phyloP scores from a whole-genome alignment of 2,113 vertebrate genomes.

The Myiozetetes cayanensis region DNA sequence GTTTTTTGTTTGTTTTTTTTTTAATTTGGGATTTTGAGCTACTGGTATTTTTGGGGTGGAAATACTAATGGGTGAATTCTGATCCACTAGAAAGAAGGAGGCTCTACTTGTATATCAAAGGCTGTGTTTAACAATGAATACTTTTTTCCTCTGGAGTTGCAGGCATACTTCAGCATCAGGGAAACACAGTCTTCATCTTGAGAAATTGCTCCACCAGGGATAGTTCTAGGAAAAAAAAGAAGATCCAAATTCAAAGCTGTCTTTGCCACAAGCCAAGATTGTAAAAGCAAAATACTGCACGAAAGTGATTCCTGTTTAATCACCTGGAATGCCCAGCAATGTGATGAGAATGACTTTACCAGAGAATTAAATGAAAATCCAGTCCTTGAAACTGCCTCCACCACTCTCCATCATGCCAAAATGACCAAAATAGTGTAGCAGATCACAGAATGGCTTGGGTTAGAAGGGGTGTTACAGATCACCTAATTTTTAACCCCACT shows the following conservation, averaged over 20 bases:
- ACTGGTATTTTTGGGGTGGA: not conserved
- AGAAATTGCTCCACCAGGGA: not conserved
- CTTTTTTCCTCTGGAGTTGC: not conserved
- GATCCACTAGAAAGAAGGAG: not conserved
- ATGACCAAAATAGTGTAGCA: not conserved
- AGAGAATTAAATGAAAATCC: not conserved
- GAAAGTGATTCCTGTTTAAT: not conserved
- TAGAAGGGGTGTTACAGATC: not conserved
- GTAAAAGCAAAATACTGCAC: not conserved
- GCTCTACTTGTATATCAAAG: not conserved
- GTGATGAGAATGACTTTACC: not conserved
- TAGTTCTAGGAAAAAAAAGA: not conserved
- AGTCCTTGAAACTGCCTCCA: not conserved
- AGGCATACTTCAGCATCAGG: not conserved
- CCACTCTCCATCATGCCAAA: not conserved
- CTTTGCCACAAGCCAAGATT: not conserved
- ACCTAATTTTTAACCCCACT: not conserved
- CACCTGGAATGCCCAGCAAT: not conserved
- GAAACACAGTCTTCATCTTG: not conserved
- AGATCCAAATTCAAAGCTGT: not conserved
- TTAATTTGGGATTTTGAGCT: not conserved
- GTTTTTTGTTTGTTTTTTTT: not conserved
- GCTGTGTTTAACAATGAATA: not conserved
- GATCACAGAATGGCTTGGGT: not conserved
- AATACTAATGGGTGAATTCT: not conserved